phyloP scores from a whole-genome alignment of 2,113 vertebrate genomes.

The Siniperca chuatsi region DNA sequence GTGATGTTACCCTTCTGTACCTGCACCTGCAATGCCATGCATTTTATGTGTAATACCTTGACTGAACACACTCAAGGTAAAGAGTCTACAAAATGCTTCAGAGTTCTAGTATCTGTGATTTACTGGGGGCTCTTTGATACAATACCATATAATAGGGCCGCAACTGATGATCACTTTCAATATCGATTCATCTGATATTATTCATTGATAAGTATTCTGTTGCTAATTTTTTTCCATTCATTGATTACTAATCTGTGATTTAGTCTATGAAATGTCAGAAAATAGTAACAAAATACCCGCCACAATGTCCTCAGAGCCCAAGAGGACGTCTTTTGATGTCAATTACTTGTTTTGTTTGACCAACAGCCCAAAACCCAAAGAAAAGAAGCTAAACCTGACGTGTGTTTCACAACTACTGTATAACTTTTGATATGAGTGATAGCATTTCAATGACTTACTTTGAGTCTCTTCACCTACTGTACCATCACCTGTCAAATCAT shows the following conservation, averaged over 20 bases:
- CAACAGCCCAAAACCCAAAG: neutral
- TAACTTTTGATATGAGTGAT: neutral
- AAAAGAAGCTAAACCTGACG: neutral
- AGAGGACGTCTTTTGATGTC: too few species aligned
- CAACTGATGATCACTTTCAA: neutral
- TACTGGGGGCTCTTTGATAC: neutral
- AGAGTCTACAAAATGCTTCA: neutral
- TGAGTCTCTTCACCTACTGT: neutral
- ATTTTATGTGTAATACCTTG: neutral
- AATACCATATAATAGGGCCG: too few species aligned
- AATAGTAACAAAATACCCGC: neutral
- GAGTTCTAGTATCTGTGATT: neutral
- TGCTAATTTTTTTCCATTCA: neutral
- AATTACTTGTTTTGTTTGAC: neutral
- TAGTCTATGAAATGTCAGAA: neutral
- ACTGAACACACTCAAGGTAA: too few species aligned
- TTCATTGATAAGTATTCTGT: too few species aligned
- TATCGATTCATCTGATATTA: neutral
- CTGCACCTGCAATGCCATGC: too few species aligned
- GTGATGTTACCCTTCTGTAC: too few species aligned
- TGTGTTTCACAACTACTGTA: neutral
- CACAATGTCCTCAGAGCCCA: neutral
- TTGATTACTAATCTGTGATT: neutral
- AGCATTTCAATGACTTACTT: neutral
- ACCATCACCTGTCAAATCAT: neutral